Evolutionary conservation across 2,113 vertebrate species (phyloP), one percentile per base, ranked within the genome.

Genomic region (Otus sunia): DNA sequence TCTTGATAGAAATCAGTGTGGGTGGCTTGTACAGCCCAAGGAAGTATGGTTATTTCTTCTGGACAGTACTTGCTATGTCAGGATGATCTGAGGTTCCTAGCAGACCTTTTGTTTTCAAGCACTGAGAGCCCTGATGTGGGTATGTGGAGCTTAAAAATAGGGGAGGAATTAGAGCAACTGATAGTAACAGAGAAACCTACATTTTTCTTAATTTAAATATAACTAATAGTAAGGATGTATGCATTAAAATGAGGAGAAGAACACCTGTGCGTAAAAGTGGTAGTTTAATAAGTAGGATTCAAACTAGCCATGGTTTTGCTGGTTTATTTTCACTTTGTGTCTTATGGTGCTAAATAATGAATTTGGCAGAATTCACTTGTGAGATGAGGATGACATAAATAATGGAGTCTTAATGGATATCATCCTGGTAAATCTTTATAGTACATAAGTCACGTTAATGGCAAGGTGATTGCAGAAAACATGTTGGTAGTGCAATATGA

Each of bases 181-280:
- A 15, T 19, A 45, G 29, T 36, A 41, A n/a, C 15, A 29, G 20
- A 59, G 76, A 66, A 77, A 29, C 34, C 4, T 76, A 17, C 5
- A 1, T 53, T 55, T 73, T 22, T 21, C 22, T 49, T 29, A 37
- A 27, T 50, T n/a, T 55, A 63, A 55, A 11, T 37, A 6, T 6
- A 34, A 22, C 15, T 87, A 37, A 26, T 37, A n/a, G 37, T n/a
- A 16, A 73, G 22, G 30, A 59, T 15, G 12, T 10, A 5, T 45
- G 19, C 13, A 3, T 77, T 69, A 66, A 74, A 41, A 8, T 15
- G 26, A 53, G 49, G 53, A n/a, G 34, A n/a, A 50, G 36, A 52
- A 16, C 26, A 22, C 5, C 15, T 43, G 5, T 29, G 36, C 1
- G 0, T 56, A 4, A 3, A 50, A 58, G 39, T 25, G n/a, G 15